These are phyloP conservation scores for Hyphantria cunea DNA, from an alignment of 1,140 invertebrate genomes.

Conservation along the genomic window DNA sequence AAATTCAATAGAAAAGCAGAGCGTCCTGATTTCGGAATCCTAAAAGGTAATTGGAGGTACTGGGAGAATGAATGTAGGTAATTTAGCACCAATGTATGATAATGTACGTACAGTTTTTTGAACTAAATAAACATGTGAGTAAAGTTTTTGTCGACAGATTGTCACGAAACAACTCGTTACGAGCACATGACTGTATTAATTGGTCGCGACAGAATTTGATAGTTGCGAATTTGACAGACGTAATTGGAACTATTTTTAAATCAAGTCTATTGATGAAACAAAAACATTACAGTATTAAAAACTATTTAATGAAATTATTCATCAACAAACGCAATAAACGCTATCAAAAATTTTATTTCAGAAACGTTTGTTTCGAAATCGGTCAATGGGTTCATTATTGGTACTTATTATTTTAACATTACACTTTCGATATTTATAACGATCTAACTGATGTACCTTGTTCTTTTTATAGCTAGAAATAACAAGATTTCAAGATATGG, in stretches of 20 bases:
- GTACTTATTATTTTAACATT: no score
- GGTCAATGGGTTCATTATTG: no score
- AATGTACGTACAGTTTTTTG: slow-evolving; percentile 19
- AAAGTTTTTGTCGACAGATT: not conserved
- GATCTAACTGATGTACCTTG: no score
- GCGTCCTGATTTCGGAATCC: no score
- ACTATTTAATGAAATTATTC: not conserved
- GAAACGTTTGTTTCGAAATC: no score
- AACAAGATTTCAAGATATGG: not conserved
- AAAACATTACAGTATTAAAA: not conserved
- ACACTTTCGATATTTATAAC: no score
- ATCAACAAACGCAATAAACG: not conserved
- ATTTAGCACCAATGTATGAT: not conserved
- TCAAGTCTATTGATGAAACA: slow-evolving; percentile 2
- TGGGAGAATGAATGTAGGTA: no score
- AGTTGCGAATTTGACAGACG: slow-evolving; percentile 16
- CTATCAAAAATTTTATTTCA: no score
- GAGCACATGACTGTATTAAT: slow-evolving; percentile 17
- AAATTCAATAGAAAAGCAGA: no score
- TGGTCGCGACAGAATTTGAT: slow-evolving; percentile 3
- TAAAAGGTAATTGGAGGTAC: no score
- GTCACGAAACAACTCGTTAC: slow-evolving; percentile 20
- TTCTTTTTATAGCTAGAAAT: no score
- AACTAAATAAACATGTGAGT: slow-evolving; percentile 27
- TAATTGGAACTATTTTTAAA: slow-evolving; percentile 14